phyloP scores from a whole-genome alignment of 2,888 invertebrate species.

The Cotesia congregata region DNA sequence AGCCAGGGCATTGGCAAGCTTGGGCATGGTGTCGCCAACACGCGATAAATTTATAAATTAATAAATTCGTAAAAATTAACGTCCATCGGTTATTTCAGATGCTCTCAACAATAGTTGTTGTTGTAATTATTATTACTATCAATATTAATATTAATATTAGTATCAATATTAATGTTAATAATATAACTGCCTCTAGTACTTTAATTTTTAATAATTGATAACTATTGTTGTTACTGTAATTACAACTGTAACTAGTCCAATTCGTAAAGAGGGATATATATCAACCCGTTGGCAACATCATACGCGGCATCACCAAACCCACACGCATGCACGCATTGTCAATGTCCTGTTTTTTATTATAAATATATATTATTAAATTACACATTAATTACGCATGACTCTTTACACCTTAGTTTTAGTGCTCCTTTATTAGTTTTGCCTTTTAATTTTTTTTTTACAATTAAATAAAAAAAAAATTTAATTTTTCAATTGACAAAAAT shows the following conservation, averaged over 20 bases:
- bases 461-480: background rate
- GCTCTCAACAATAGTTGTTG: conserved; percentile 41
- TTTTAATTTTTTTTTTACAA: conserved; percentile 5
- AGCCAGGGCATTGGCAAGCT: conserved; percentile 93
- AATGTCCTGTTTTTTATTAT: conserved; percentile 67
- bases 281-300: conserved; percentile 68
- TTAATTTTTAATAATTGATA: background rate
- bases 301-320: conserved; percentile 68
- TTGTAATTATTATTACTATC: conserved; percentile 25
- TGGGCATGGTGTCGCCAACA: conserved; percentile 71
- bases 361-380: background rate
- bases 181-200: no score
- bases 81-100: conserved; percentile 44
- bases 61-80: conserved; percentile 53
- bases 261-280: conserved; percentile 41
- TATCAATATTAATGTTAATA: no score
- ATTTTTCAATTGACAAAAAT: background rate
- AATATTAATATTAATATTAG: no score
- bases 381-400: conserved; percentile 64
- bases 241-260: conserved; percentile 21
- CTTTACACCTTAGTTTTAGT: conserved; percentile 64
- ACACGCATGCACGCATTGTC: conserved; percentile 70
- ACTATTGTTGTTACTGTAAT: conserved; percentile 36
- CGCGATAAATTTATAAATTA: conserved; percentile 54
- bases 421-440: conserved; percentile 21